These are phyloP conservation scores for Heliopora coerulea DNA, from an alignment of 92 coral and sea anemone genomes.

Conservation along the genomic window DNA sequence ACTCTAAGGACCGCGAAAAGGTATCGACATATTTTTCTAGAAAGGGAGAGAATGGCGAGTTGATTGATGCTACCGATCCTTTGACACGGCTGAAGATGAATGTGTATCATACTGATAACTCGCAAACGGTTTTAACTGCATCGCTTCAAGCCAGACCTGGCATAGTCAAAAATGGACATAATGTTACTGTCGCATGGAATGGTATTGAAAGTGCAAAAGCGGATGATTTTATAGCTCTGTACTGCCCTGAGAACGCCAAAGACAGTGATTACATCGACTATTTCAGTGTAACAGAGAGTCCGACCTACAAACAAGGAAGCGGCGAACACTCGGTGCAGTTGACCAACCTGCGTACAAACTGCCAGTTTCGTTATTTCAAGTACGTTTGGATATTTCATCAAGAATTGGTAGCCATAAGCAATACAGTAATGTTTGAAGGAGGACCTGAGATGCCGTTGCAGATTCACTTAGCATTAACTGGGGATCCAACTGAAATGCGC, in stretches of 20 bases:
- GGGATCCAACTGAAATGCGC: conserved; percentile 90
- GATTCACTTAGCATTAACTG: conserved; percentile 84
- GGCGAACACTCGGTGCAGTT: conserved; percentile 45
- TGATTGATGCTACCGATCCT: conserved; percentile 11
- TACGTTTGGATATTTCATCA: conserved; percentile 27
- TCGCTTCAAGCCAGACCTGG: conserved; percentile 53
- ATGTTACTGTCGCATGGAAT: conserved; percentile 75
- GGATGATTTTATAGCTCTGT: conserved; percentile 65
- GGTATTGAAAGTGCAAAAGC: conserved; percentile 57
- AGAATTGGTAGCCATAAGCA: conserved; percentile 67
- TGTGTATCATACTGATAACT: background rate
- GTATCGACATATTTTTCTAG: conserved; percentile 28
- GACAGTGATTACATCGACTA: conserved; percentile 72
- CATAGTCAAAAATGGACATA: conserved; percentile 66
- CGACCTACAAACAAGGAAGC: conserved; percentile 62
- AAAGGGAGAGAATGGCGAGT: conserved; percentile 12
- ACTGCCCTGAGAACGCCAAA: conserved; percentile 69
- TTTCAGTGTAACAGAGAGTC: conserved; percentile 57
- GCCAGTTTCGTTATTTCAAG: conserved; percentile 83
- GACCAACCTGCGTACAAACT: conserved; percentile 44
- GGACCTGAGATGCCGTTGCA: conserved; percentile 75
- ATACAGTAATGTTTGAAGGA: conserved; percentile 69
- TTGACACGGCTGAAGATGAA: conserved; percentile 16
- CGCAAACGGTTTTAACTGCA: background rate
- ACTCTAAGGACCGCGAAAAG: background rate